Percentiles rank a stretch among this genome's conserved stretches.
Evolutionary conservation across 2,113 vertebrate genomes (phyloP).

Genomic region (Ochotona curzoniae): DNA sequence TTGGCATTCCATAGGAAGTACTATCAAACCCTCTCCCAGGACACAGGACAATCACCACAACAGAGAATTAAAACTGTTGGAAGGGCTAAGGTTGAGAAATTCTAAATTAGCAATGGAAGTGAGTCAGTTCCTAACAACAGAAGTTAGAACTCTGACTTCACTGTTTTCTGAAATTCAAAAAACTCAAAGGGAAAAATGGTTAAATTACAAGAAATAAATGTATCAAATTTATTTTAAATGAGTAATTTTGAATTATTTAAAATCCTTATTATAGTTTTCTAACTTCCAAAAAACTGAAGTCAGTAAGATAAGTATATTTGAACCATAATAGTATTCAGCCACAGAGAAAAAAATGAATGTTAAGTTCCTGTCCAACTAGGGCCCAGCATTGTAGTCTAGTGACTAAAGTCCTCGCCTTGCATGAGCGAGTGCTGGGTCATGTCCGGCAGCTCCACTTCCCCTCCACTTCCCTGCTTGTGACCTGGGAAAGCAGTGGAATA

Average conservation of each 20-base stretch:
- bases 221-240: background rate
- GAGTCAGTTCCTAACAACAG: background rate
- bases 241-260: constrained; percentile 22
- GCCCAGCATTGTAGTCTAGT: no score
- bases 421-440: no score
- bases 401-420: no score
- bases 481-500: no score
- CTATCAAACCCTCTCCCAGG: background rate
- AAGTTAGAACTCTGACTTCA: constrained; percentile 26
- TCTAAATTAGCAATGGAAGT: background rate
- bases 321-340: background rate
- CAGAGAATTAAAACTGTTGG: background rate
- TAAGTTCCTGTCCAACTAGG: background rate
- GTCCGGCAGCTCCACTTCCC: no score
- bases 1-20: background rate
- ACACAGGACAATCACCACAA: background rate
- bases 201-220: constrained; percentile 37
- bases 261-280: background rate
- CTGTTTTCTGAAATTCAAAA: constrained; percentile 1
- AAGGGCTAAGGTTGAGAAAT: background rate
- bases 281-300: background rate
- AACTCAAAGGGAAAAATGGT: background rate
- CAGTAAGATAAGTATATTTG: background rate
- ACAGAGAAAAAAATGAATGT: background rate
- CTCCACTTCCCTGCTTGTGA: no score